phyloP scores from a whole-genome alignment of 2,113 vertebrate species.

The Antechinus flavipes region DNA sequence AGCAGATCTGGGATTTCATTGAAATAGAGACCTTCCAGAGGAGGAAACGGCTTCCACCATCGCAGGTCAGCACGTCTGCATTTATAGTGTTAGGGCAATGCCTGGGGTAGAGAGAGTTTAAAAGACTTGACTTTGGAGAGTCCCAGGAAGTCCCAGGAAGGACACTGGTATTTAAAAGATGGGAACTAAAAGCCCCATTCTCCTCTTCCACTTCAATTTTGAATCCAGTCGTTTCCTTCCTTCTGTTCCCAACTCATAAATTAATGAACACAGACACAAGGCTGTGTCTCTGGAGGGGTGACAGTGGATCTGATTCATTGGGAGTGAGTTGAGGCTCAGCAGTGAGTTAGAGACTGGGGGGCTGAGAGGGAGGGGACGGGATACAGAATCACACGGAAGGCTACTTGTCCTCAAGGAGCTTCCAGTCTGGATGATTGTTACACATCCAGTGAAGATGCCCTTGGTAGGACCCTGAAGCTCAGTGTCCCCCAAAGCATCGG shows the following conservation, averaged over 20 bases:
- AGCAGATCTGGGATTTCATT: neutral
- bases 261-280: neutral
- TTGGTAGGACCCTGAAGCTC: neutral
- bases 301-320: neutral
- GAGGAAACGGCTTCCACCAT: neutral
- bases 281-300: neutral
- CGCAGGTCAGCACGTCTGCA: no score
- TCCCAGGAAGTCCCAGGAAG: no score
- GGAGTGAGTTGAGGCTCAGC: neutral
- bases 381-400: neutral
- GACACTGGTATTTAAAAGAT: neutral
- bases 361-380: neutral
- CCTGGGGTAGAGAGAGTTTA: no score
- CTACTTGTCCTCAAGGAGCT: neutral
- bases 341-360: neutral
- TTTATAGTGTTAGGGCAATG: no score
- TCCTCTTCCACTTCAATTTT: neutral
- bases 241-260: neutral
- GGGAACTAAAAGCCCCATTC: neutral
- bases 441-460: neutral
- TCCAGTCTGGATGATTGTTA: neutral
- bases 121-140: no score
- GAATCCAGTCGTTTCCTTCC: neutral
- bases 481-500: slow-evolving; percentile 6
- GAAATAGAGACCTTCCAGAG: neutral